phyloP scores from a whole-genome alignment of 1,140 invertebrate species.

The Drosophila kurseongensis region DNA sequence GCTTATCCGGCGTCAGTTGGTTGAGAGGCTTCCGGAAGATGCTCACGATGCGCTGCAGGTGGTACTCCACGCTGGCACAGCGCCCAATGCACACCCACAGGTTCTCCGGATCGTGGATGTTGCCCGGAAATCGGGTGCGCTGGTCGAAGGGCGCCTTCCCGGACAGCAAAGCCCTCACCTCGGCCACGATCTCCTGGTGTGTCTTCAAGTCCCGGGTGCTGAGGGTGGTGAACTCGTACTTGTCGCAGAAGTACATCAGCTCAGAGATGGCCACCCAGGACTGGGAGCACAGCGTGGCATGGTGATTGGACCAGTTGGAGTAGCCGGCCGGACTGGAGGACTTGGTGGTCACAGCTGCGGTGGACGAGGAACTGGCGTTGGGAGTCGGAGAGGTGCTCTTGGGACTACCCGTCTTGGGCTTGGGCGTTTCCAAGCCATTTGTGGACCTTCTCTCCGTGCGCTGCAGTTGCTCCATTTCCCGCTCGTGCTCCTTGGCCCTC shows the following conservation, averaged over 20 bases:
- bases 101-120: conserved; percentile 80
- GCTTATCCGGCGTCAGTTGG: conserved; percentile 73
- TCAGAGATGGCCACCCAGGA: conserved; percentile 79
- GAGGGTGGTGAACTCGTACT: conserved; percentile 77
- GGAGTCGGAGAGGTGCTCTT: conserved; percentile 18
- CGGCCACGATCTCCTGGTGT: conserved; percentile 73
- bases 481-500: conserved; percentile 59
- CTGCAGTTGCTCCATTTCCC: conserved; percentile 68
- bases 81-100: conserved; percentile 80
- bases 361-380: conserved; percentile 5
- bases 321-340: conserved; percentile 51
- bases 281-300: conserved; percentile 60
- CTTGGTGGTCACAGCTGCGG: conserved; percentile 21
- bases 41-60: conserved; percentile 74
- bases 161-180: conserved; percentile 62
- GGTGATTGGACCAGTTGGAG: conserved; percentile 68
- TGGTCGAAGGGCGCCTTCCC: conserved; percentile 71
- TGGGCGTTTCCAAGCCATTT: conserved; percentile 14
- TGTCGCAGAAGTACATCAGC: conserved; percentile 80
- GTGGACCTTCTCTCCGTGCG: conserved; percentile 28
- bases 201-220: conserved; percentile 62
- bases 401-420: conserved; percentile 8
- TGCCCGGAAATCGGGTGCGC: conserved; percentile 72
- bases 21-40: conserved; percentile 74
- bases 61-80: conserved; percentile 78